Conservation (phyloP, 2,888 invertebrate genomes). For the Drosophila lacicola region DNA sequence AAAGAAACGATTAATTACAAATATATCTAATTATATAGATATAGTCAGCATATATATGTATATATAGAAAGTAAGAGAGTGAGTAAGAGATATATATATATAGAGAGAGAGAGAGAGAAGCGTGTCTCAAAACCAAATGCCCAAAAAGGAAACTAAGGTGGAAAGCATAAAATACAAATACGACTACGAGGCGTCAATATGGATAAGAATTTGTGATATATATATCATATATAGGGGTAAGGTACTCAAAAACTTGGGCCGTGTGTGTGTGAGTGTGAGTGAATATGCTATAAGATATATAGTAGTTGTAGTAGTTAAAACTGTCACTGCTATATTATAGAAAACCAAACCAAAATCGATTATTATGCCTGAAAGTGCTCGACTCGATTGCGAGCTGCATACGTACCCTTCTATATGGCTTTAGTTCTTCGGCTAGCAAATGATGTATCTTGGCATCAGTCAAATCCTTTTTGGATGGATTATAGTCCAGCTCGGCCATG, state of each 20-base stretch:
- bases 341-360: conserved; percentile 59
- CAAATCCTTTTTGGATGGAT: conserved; percentile 95
- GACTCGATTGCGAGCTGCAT: conserved; percentile 3
- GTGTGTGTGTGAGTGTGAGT: conserved; percentile 31
- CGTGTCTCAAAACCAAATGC: conserved; percentile 58
- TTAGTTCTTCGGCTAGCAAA: conserved; percentile 94
- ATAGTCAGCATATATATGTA: conserved; percentile 47
- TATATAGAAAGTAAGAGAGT: conserved; percentile 35
- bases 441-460: conserved; percentile 98
- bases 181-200: conserved; percentile 49
- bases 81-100: conserved; percentile 15
- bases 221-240: conserved; percentile 37
- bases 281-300: conserved; percentile 39
- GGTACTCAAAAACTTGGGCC: conserved; percentile 57
- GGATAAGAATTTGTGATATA: conserved; percentile 37
- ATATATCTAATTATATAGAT: conserved; percentile 62
- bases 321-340: conserved; percentile 53
- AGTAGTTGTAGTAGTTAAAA: conserved; percentile 35
- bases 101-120: conserved; percentile 32
- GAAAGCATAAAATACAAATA: conserved; percentile 47
- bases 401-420: conserved; percentile 93
- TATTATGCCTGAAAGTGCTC: conserved; percentile 30
- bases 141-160: conserved; percentile 44
- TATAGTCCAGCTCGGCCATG: conserved; percentile 96
- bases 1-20: conserved; percentile 77